A percentile compares a stretch with the other conserved stretches of the same genome.
phyloP scores from a whole-genome alignment of 2,113 vertebrate species.

The Nansenia antarctica region DNA sequence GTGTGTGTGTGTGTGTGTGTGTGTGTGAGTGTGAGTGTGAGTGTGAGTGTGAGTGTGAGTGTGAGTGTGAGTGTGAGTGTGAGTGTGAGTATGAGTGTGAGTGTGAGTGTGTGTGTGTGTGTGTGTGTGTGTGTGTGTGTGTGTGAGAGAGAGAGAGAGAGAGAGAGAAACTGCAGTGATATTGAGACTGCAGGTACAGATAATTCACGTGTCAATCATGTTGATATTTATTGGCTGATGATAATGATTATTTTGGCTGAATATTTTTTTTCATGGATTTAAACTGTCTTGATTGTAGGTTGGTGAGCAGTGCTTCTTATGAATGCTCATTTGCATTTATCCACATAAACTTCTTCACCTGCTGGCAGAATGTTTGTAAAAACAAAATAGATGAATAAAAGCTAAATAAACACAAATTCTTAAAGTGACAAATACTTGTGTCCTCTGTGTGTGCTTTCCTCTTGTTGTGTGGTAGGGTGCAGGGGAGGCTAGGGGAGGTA shows the following conservation, averaged over 20 bases:
- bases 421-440: constrained; percentile 30
- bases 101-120: constrained; percentile 28
- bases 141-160: constrained; percentile 3
- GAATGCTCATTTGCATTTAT: too few species aligned
- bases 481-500: too few species aligned
- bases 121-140: constrained; percentile 10
- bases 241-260: constrained; percentile 27
- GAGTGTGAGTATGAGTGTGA: constrained; percentile 18
- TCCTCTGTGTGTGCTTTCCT: too few species aligned
- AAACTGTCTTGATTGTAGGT: constrained; percentile 60
- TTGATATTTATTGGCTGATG: constrained; percentile 24
- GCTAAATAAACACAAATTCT: constrained; percentile 57
- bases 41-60: neutral
- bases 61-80: constrained; percentile 26
- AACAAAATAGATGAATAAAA: constrained; percentile 53
- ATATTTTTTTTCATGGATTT: constrained; percentile 24
- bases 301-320: constrained; percentile 58
- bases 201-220: constrained; percentile 31
- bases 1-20: constrained; percentile 24
- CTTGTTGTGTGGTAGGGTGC: neutral
- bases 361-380: constrained; percentile 73
- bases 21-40: constrained; percentile 11
- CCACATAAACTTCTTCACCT: constrained; percentile 62
- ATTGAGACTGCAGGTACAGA: too few species aligned
- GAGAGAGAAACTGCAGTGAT: neutral